Base-by-base conservation (phyloP, 2,113 vertebrate genomes). In the Petrocephalus zakoni region DNA sequence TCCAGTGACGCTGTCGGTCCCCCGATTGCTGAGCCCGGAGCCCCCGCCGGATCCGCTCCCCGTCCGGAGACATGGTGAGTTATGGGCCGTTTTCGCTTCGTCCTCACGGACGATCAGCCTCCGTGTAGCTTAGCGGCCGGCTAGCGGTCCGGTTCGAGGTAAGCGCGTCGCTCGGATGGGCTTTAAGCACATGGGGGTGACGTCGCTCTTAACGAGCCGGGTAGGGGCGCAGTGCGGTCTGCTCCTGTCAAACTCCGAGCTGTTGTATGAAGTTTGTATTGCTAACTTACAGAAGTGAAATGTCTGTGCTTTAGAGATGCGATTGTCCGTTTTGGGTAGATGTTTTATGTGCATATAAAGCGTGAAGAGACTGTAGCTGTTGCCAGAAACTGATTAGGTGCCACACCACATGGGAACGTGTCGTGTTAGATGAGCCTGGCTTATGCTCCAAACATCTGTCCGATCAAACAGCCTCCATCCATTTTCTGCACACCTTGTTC, bases 11-110 rank as follows among this genome's bases (percentile, higher is more conserved):
- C 46, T 72, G 42, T 72, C 61, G 4, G n/a, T 47, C 13, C 37
- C 42, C 46, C 22, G 42, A 49, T 49, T 29, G 61, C 56, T 42
- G 17, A 19, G 9, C 61, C 25, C 61, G 47, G 46, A 21, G 25
- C 47, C 25, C 25, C 49, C 49, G 49, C 49, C 49, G 21, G 81
- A 83, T 49, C 22, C 53, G 10, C 37, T 68, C 13, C n/a, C 42
- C 85, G 86, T 85, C 89, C 87, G 52, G 55, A 87, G 88, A 89
- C 15, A 89, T 89, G 88, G 88, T 89, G 56, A 89, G 88, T 83
- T 46, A 78, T 42, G 34, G 15, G 34, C 34, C 72, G 61, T 29
- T 68, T 29, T 68, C 58, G 9, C 22, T 10, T 64, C n/a, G 10
- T 64, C n/a, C 25, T n/a, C n/a, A 68, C 61, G 61, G 61, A 25